Percentiles rank a stretch among this genome's conserved stretches.
Evolutionary conservation across 92 coral and sea anemone genomes (phyloP).

Genomic region (Montipora capitata): DNA sequence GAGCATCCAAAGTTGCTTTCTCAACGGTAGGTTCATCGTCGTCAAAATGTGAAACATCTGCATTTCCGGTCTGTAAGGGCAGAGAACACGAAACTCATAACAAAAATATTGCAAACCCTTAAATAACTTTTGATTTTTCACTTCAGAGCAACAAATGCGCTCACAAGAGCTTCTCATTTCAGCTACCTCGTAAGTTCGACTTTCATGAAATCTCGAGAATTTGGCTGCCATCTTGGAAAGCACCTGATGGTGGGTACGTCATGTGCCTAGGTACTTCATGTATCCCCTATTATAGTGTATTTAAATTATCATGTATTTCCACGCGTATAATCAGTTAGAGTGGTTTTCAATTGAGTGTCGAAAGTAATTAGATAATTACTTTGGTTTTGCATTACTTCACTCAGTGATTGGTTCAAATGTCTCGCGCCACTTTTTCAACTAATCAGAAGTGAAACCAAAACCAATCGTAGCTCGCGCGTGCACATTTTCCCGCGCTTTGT

Average conservation of each 20-base stretch:
- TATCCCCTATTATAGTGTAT: too few species aligned
- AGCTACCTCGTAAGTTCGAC: conserved; percentile 93
- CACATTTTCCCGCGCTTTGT: too few species aligned
- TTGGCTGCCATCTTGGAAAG: conserved; percentile 92
- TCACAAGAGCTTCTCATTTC: conserved; percentile 5
- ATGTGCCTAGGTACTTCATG: neutral
- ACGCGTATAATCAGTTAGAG: too few species aligned
- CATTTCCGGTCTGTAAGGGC: conserved; percentile 63
- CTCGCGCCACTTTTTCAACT: too few species aligned
- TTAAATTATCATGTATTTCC: too few species aligned
- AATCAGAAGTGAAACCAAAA: too few species aligned
- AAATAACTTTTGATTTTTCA: neutral
- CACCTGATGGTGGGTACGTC: too few species aligned
- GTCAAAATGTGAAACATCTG: conserved; percentile 70
- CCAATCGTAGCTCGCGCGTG: too few species aligned
- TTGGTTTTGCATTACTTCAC: too few species aligned
- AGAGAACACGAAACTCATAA: conserved; percentile 45
- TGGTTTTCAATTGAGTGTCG: too few species aligned
- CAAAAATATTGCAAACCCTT: conserved; percentile 12
- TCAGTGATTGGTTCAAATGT: too few species aligned
- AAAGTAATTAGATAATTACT: too few species aligned
- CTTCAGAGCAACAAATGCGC: neutral
- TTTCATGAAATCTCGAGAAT: conserved; percentile 97
- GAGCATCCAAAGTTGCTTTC: conserved; percentile 93
- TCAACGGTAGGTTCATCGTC: conserved; percentile 87